Evolutionary conservation across 2,113 vertebrate species (phyloP).

Genomic region (Isurus oxyrinchus): DNA sequence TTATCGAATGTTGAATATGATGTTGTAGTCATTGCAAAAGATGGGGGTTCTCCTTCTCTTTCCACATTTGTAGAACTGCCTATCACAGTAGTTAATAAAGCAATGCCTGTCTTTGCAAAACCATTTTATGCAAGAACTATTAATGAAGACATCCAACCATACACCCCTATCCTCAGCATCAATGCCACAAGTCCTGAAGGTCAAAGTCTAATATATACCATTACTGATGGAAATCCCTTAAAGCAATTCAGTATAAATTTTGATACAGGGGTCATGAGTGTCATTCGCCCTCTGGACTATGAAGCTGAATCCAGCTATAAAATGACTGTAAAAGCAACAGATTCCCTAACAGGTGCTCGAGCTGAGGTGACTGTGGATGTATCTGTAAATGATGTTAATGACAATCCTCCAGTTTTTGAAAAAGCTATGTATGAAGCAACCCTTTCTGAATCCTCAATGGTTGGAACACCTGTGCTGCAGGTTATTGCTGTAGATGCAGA

Average conservation of each 20-base stretch:
- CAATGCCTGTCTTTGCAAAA: constrained; percentile 94
- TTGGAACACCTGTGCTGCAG: constrained; percentile 88
- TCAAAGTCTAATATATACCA: constrained; percentile 89
- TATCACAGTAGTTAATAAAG: constrained; percentile 93
- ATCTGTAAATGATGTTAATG: constrained; percentile 80
- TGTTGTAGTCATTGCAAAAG: constrained; percentile 76
- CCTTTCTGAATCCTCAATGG: constrained; percentile 84
- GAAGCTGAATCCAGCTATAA: constrained; percentile 73
- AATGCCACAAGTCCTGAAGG: constrained; percentile 94
- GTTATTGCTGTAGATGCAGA: constrained; percentile 80
- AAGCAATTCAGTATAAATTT: constrained; percentile 91
- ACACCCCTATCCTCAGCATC: constrained; percentile 82
- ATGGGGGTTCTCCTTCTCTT: constrained; percentile 75
- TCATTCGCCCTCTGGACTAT: constrained; percentile 79
- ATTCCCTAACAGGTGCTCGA: constrained; percentile 81
- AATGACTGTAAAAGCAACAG: constrained; percentile 81
- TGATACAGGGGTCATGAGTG: constrained; percentile 87
- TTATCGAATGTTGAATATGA: constrained; percentile 87
- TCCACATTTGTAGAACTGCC: constrained; percentile 77
- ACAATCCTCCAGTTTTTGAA: constrained; percentile 83
- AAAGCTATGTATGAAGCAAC: constrained; percentile 71
- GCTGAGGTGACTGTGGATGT: constrained; percentile 88
- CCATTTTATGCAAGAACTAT: constrained; percentile 81
- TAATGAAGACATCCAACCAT: constrained; percentile 77
- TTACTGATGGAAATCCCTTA: constrained; percentile 79